Percentiles rank a stretch among this genome's conserved stretches.
These are phyloP conservation scores for Tragelaphus oryx DNA, from an alignment of 2,797 vertebrate species.

Conservation along the genomic window DNA sequence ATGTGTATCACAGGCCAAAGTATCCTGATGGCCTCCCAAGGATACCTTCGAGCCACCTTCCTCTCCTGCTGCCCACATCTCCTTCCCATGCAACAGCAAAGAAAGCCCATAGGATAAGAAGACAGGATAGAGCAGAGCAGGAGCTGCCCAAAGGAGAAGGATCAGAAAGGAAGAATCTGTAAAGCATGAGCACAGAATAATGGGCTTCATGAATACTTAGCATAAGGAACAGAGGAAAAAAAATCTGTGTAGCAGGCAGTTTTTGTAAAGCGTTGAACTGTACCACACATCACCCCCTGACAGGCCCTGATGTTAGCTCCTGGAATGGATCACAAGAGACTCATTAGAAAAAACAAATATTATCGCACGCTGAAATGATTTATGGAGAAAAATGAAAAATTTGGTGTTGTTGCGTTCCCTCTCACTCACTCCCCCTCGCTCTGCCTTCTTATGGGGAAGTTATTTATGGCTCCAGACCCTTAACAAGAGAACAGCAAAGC, in stretches of 20 bases:
- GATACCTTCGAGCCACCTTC: conserved; percentile 74
- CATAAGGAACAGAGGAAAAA: conserved; percentile 71
- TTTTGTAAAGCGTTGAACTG: conserved; percentile 86
- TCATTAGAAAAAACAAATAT: conserved; percentile 92
- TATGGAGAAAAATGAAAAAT: conserved; percentile 90
- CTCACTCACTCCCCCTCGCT: conserved; percentile 79
- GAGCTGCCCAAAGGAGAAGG: conserved; percentile 39
- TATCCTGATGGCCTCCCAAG: conserved; percentile 69
- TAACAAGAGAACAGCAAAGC: conserved; percentile 86
- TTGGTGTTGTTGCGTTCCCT: conserved; percentile 85
- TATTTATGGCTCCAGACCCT: conserved; percentile 90
- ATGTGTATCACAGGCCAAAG: not conserved
- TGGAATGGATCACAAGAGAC: conserved; percentile 89
- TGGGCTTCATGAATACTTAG: conserved; percentile 81
- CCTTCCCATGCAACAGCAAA: conserved; percentile 61
- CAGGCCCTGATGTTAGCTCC: conserved; percentile 88
- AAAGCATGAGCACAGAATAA: conserved; percentile 74
- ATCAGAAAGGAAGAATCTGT: conserved; percentile 67
- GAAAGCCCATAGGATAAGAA: not conserved
- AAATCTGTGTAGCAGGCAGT: conserved; percentile 83
- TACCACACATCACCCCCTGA: conserved; percentile 87
- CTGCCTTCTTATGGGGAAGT: conserved; percentile 84
- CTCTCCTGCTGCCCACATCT: conserved; percentile 10
- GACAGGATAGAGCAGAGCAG: not conserved
- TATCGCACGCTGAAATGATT: conserved; percentile 93